Percentiles rank a stretch among this genome's conserved stretches.
These are phyloP conservation scores for Megalops atlanticus DNA, from an alignment of 2,113 vertebrate species.

Conservation along the genomic window DNA sequence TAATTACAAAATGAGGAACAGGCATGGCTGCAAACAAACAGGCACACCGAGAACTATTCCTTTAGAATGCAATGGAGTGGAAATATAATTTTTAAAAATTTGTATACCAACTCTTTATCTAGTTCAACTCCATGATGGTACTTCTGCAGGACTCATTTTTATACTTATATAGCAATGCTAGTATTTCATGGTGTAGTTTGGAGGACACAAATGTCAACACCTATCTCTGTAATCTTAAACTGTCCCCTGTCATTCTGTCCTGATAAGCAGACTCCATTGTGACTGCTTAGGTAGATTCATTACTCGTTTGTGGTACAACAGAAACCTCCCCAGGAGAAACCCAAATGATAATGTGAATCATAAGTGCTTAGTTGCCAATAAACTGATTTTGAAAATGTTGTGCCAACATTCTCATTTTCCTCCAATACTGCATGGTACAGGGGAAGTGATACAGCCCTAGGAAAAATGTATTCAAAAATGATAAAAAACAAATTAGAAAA, in stretches of 20 bases:
- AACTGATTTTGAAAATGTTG: not conserved
- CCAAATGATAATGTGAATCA: not conserved
- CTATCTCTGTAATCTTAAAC: constrained; percentile 9
- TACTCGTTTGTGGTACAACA: not conserved
- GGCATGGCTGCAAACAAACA: not conserved
- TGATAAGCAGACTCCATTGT: constrained; percentile 7
- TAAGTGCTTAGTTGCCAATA: not conserved
- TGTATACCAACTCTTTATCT: no score
- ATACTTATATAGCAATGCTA: not conserved
- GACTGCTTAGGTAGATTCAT: constrained; percentile 1
- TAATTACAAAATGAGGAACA: not conserved
- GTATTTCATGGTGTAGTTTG: constrained; percentile 1
- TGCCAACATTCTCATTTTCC: not conserved
- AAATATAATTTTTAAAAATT: no score
- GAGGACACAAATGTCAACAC: not conserved
- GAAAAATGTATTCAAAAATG: not conserved
- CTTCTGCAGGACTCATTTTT: not conserved
- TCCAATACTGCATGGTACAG: no score
- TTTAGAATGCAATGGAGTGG: no score
- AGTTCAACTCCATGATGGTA: not conserved
- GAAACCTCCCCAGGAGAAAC: not conserved
- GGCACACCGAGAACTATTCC: no score
- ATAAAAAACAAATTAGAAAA: not conserved
- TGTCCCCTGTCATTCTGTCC: constrained; percentile 11
- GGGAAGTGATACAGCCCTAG: not conserved